Evolutionary conservation across 2,113 vertebrate genomes (phyloP).

Genomic region (Pampusana beccarii): DNA sequence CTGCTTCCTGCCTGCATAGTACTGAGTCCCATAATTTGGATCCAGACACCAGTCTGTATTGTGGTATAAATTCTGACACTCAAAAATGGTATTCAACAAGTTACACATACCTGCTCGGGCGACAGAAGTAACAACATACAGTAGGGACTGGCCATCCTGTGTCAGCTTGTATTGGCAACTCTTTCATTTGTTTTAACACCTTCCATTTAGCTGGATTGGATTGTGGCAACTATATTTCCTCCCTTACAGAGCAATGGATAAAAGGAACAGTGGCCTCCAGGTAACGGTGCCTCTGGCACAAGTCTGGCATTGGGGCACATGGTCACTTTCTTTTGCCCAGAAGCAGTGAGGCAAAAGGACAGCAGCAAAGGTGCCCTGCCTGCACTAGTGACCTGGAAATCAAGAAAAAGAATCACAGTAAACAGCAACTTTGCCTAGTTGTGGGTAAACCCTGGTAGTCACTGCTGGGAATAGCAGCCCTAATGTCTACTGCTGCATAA

Average conservation of each 20-base stretch:
- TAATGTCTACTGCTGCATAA: background rate
- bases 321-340: background rate
- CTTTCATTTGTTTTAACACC: background rate
- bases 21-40: background rate
- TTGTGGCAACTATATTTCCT: background rate
- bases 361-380: background rate
- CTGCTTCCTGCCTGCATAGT: background rate
- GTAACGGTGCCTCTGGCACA: background rate
- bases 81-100: background rate
- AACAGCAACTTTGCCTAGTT: background rate
- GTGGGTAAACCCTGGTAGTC: background rate
- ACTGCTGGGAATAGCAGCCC: background rate
- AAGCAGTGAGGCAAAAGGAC: background rate
- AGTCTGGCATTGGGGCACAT: fast-evolving
- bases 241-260: background rate
- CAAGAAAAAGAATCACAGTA: background rate
- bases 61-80: background rate
- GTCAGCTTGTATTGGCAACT: background rate
- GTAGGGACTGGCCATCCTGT: background rate
- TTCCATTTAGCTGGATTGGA: background rate
- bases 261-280: background rate
- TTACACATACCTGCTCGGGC: background rate
- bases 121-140: background rate
- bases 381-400: background rate
- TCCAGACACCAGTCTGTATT: background rate